phyloP scores from a whole-genome alignment of 2,888 invertebrate genomes.

The Teleogryllus oceanicus region DNA sequence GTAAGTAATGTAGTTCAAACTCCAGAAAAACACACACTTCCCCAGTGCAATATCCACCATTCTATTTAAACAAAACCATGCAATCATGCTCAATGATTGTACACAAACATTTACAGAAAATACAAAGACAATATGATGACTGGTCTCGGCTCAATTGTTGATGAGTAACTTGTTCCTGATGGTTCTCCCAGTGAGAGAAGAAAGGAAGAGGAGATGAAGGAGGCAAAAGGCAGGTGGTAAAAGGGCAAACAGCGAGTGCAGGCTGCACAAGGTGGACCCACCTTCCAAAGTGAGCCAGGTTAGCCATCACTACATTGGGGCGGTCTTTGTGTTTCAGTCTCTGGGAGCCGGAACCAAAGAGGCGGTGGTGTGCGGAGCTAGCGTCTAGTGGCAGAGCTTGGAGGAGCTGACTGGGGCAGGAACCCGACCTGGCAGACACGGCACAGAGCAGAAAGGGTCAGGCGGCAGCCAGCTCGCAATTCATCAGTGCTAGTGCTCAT shows the following conservation, averaged over 20 bases:
- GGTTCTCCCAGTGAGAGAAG: not conserved
- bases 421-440: conserved; percentile 69
- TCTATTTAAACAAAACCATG: not conserved
- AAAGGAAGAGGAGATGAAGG: not conserved
- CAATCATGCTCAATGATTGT: not conserved
- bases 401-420: conserved; percentile 85
- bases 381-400: conserved; percentile 62
- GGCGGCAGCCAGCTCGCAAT: not conserved
- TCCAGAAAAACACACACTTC: not conserved
- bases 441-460: conserved; percentile 25
- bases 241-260: not conserved
- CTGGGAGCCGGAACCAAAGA: conserved; percentile 50
- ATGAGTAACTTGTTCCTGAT: no score
- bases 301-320: conserved; percentile 48
- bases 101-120: not conserved
- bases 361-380: conserved; percentile 41
- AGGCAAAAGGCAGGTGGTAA: not conserved
- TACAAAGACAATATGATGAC: not conserved
- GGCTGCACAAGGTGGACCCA: conserved; percentile 44
- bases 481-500: conserved; percentile 42
- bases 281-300: conserved; percentile 49
- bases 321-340: conserved; percentile 64
- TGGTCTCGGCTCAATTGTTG: no score
- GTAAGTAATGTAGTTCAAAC: no score
- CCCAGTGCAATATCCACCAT: not conserved